Base-by-base conservation (phyloP, 2,888 invertebrate species). In the Lasioglossum zephyrum region DNA sequence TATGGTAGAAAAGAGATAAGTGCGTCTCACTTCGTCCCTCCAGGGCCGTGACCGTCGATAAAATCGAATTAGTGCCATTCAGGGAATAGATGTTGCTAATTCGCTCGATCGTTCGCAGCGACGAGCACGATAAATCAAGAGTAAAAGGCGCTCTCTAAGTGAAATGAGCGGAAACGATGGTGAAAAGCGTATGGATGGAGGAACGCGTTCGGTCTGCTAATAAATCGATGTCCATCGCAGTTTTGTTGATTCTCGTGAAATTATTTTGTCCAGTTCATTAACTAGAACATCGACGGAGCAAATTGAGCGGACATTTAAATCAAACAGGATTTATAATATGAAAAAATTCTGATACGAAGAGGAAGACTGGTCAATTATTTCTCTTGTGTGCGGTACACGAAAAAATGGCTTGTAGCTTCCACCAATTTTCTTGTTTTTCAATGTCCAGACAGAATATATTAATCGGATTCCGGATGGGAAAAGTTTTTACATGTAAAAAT, bases 21-120 rank as follows among this genome's bases (percentile, higher is more conserved):
- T 18, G 63, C 66, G 81, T 53, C 74, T 81, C 77, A 66, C 41
- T 69, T 31, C 16, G n/a, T 22, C 18, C 57, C 47, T 66, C 44
- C 57, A 16, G 8, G 70, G 44, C 41, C 53, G 73, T 41, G 75
- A 36, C 36, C 26, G 11, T 66, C 75, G n/a, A 57, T 53, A 39
- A 76, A 74, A 72, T 22, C 39, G 73, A 84, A 77, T 85, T 84
- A 76, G 60, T 77, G 73, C 2, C 47, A 66, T 57, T 26, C 41
- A 47, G 63, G 49, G 77, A 77, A 77, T 63, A 39, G 44, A 69
- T 79, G 47, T 41, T 53, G 63, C 49, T 76, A 79, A 77, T 79
- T 84, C 26, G 41, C 60, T 70, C 41, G 73, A 75, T 79, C 63
- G 66, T n/a, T 41, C 18, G 26, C n/a, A 16, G 18, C 18, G 13